These are phyloP conservation scores for Simalia tracyae DNA, from an alignment of 2,797 vertebrate species.

Conservation along the genomic window DNA sequence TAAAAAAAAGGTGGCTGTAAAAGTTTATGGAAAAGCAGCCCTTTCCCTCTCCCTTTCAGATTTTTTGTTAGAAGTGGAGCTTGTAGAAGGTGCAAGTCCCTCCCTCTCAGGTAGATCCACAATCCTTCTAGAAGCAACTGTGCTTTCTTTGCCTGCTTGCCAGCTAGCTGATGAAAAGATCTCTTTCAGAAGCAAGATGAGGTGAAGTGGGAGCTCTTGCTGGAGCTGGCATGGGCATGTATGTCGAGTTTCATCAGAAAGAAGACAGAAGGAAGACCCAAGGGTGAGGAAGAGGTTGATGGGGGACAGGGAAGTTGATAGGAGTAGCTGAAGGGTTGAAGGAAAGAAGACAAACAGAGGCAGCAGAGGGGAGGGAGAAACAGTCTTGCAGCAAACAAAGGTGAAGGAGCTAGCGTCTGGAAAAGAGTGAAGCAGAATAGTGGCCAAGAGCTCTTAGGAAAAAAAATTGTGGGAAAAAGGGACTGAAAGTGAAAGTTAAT, in stretches of 20 bases:
- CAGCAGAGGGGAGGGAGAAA: background rate
- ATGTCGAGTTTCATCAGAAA: background rate
- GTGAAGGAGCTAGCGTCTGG: background rate
- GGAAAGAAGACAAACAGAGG: background rate
- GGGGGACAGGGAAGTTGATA: background rate
- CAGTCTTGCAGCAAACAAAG: background rate
- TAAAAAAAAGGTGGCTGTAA: background rate
- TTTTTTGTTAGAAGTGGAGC: background rate
- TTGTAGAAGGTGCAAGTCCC: background rate
- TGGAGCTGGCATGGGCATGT: background rate
- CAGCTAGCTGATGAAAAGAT: background rate
- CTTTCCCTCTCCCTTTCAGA: background rate
- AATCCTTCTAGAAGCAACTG: background rate
- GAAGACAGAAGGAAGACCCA: background rate
- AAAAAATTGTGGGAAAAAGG: background rate
- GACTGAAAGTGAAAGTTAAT: background rate
- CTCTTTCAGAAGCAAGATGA: background rate
- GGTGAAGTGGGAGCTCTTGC: background rate
- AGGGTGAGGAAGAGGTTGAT: background rate
- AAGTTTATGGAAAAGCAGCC: background rate
- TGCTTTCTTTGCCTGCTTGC: background rate
- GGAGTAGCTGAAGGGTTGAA: background rate
- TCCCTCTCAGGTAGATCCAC: background rate
- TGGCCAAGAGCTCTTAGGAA: background rate
- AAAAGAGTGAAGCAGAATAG: background rate